Base-by-base conservation (phyloP, 2,888 invertebrate species). In the Nomada ferruginata region DNA sequence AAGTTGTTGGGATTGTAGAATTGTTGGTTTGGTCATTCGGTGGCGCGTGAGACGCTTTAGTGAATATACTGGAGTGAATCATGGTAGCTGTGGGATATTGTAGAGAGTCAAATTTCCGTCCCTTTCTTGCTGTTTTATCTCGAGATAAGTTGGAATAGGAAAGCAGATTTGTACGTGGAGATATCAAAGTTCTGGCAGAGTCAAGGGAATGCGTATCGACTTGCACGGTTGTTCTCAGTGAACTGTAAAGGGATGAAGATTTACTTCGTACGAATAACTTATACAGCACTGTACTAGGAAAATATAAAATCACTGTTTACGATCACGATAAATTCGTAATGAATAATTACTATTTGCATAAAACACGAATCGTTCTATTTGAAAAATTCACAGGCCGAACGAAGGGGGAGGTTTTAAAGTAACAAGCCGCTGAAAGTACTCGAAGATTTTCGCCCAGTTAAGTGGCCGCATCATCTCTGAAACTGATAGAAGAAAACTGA, bases 401-500 rank as follows among this genome's bases (percentile, higher is more conserved):
- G 7, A 36, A 7, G 69, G 69, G 50, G 55, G 65, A 55, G 20
- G 69, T 70, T 26, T 11, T 61, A 44, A 79, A 79, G 70, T 63
- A 68, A 82, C 53, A 70, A 71, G 68, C 47, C 72, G 69, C 42
- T 68, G 53, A 78, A 78, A 73, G 65, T 73, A 59, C 44, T 52
- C 26, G 26, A 69, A 78, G 57, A 78, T 73, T 80, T 59, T 68
- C 78, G 66, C 44, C 15, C 66, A 50, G 18, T 47, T 15, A 20
- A 55, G 59, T 50, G 61, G 50, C 65, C 47, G 76, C 63, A 64
- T 71, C 73, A 66, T 85, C 71, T 71, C 69, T 71, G 78, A 61
- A 66, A 47, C 55, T 53, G 83, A 85, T 85, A 86, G 76, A 75
- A 79, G 36, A 61, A 59, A 63, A 47, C 79, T 73, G 85, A 86